Percentiles rank a stretch among this genome's conserved stretches.
Conservation (phyloP, 2,888 invertebrate species). For the Lasioglossum morio region DNA sequence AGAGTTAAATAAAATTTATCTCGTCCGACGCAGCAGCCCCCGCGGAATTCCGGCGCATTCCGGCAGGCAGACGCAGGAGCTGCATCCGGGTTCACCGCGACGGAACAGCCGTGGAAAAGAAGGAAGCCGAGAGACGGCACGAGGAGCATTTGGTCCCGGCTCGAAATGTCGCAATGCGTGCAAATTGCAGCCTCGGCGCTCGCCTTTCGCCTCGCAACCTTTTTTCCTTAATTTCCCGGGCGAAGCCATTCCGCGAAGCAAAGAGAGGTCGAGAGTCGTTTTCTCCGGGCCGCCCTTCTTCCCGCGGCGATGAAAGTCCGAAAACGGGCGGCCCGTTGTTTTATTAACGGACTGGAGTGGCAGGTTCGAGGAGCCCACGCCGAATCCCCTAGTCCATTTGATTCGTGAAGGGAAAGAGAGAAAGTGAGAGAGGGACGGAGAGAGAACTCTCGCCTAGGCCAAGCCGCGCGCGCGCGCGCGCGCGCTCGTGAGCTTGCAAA, state of each 20-base stretch:
- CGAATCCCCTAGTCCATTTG: conserved; percentile 2
- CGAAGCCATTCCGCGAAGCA: not conserved
- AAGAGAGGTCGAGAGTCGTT: conserved; percentile 4
- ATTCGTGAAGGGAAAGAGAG: not conserved
- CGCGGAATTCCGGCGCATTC: conserved; percentile 77
- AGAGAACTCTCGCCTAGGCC: not conserved
- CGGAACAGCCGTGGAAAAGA: conserved; percentile 30
- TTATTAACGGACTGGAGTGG: conserved; percentile 5
- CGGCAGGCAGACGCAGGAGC: conserved; percentile 68
- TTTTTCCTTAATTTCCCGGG: conserved; percentile 10
- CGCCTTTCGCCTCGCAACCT: conserved; percentile 24
- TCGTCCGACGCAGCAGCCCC: conserved; percentile 76
- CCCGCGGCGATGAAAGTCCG: not conserved
- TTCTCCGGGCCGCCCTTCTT: not conserved
- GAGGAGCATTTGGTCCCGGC: conserved; percentile 36
- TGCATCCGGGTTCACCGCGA: conserved; percentile 62
- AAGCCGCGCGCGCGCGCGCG: not conserved
- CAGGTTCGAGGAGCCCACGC: not conserved
- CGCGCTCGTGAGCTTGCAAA: conserved; percentile 10
- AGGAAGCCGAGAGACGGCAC: not conserved
- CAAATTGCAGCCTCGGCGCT: conserved; percentile 55
- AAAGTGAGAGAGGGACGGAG: not conserved
- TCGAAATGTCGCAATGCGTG: conserved; percentile 72
- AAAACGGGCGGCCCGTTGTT: not conserved
- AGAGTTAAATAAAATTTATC: conserved; percentile 80